Conservation (phyloP, 1,140 invertebrate genomes). For the Panagrolaimus sp. region DNA sequence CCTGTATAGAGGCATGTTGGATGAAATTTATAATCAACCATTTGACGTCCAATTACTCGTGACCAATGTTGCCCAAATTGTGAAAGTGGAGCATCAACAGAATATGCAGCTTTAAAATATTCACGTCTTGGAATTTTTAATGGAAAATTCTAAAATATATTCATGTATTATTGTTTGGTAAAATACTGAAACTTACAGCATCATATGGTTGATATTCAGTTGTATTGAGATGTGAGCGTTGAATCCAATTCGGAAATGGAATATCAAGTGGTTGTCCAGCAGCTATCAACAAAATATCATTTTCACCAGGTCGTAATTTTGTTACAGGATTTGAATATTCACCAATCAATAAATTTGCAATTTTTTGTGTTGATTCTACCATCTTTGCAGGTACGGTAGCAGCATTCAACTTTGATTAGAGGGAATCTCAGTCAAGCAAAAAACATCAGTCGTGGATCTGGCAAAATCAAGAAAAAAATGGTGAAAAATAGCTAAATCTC, state of each 20-base stretch:
- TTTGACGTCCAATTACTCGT: not conserved
- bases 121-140: not conserved
- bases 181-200: not conserved
- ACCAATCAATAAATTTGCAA: not conserved
- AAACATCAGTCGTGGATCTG: too few species aligned
- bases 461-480: too few species aligned
- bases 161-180: not conserved
- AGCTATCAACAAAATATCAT: not conserved
- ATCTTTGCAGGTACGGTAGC: too few species aligned
- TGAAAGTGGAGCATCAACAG: not conserved
- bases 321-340: not conserved
- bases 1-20: not conserved
- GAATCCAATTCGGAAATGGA: not conserved
- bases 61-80: not conserved
- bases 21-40: not conserved
- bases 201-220: not conserved
- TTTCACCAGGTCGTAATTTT: not conserved
- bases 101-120: not conserved
- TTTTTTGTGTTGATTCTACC: too few species aligned
- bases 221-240: not conserved
- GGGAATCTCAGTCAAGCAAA: too few species aligned
- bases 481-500: too few species aligned
- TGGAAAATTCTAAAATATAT: not conserved
- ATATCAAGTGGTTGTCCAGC: not conserved
- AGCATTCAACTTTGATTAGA: too few species aligned